Evolutionary conservation across 2,113 vertebrate species (phyloP).

Genomic region (zebrafish (Danio rerio)): GRCz12tu NC_133198.1:6483001-6483500

Average conservation of each 20-base stretch:
- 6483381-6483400: not conserved
- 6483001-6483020: no score
- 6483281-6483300: constrained; percentile 96
- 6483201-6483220: constrained; percentile 80
- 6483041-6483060: not conserved
- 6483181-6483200: constrained; percentile 91
- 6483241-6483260: constrained; percentile 96
- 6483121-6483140: constrained; percentile 77
- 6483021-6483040: no score
- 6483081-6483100: constrained; percentile 48
- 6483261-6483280: constrained; percentile 97
- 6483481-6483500: not conserved
- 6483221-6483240: constrained; percentile 91
- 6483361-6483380: not conserved
- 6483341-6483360: constrained; percentile 77
- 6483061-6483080: not conserved
- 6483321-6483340: constrained; percentile 90
- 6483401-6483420: not conserved
- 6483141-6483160: constrained; percentile 85
- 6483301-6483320: constrained; percentile 89
- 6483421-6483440: not conserved
- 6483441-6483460: not conserved
- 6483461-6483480: not conserved
- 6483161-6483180: constrained; percentile 89
- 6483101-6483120: not conserved